These are phyloP conservation scores for Platycercus adscitus DNA, from an alignment of 2,113 vertebrate genomes.

Conservation along the genomic window DNA sequence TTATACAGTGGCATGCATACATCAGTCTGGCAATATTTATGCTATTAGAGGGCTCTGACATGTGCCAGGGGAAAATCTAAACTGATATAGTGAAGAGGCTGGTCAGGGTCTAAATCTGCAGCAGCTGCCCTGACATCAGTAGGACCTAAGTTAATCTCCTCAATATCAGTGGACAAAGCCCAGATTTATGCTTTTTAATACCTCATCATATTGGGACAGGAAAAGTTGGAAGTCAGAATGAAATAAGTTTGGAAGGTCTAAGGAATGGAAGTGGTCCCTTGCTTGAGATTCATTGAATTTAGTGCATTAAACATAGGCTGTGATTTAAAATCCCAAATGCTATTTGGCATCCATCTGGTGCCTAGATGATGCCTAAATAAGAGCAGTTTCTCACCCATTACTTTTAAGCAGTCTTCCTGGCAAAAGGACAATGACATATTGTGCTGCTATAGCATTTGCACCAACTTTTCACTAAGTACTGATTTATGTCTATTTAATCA, in stretches of 20 bases:
- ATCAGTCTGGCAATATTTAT: not conserved
- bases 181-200: not conserved
- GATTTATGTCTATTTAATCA: slow-evolving; percentile 61
- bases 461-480: slow-evolving; percentile 33
- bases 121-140: not conserved
- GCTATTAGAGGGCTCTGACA: not conserved
- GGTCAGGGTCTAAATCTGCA: not conserved
- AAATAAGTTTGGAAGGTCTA: not conserved
- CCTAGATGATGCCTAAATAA: not conserved
- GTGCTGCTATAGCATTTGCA: slow-evolving; percentile 24
- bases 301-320: not conserved
- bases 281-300: not conserved
- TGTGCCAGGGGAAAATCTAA: not conserved
- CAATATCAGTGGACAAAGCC: not conserved
- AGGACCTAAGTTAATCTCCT: not conserved
- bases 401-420: slow-evolving; percentile 26
- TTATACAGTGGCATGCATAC: not conserved
- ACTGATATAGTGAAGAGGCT: not conserved
- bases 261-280: not conserved
- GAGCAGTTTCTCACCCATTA: not conserved
- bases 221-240: not conserved
- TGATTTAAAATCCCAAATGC: not conserved
- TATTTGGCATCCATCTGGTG: slow-evolving; percentile 29
- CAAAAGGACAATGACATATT: slow-evolving; percentile 33
- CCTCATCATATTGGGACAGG: not conserved